Percentiles rank a stretch among this genome's conserved stretches.
Evolutionary conservation across 2,888 invertebrate species (phyloP).

Genomic region (Sympetrum striolatum): DNA sequence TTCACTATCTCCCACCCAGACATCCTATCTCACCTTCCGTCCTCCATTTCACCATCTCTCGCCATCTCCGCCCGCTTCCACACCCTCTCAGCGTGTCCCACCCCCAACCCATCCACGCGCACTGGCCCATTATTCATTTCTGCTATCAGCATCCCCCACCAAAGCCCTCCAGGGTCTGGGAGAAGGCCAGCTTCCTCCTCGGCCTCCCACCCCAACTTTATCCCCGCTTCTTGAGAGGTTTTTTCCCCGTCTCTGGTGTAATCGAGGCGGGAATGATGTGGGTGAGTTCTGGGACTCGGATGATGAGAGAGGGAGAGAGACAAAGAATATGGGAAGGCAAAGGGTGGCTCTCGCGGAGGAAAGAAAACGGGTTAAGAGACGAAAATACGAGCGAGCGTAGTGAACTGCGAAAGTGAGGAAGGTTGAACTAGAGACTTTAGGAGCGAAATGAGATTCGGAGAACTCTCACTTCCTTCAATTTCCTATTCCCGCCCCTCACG

Average conservation of each 20-base stretch:
- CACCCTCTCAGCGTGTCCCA: not conserved
- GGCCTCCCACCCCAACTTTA: not conserved
- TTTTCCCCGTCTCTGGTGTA: not conserved
- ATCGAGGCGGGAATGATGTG: not conserved
- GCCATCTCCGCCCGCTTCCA: not conserved
- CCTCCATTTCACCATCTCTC: not conserved
- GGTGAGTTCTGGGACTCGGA: not conserved
- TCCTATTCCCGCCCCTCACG: not conserved
- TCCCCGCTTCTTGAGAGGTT: not conserved
- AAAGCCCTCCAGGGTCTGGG: not conserved
- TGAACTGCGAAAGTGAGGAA: not conserved
- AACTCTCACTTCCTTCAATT: not conserved
- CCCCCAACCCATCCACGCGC: not conserved
- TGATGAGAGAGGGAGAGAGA: not conserved
- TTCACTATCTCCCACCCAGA: not conserved
- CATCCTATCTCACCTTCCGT: not conserved
- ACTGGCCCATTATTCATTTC: conserved; percentile 13
- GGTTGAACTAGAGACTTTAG: not conserved
- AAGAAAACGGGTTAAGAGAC: not conserved
- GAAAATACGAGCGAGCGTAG: not conserved
- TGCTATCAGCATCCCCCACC: conserved; percentile 21
- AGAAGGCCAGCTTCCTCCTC: conserved; percentile 7
- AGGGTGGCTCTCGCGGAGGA: too few relatives aligned
- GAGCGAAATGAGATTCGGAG: not conserved
- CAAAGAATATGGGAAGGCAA: not conserved